Evolutionary conservation across 2,113 vertebrate species (phyloP), one percentile per base, ranked within the genome.

Genomic region (Chloropsis cyanopogon): DNA sequence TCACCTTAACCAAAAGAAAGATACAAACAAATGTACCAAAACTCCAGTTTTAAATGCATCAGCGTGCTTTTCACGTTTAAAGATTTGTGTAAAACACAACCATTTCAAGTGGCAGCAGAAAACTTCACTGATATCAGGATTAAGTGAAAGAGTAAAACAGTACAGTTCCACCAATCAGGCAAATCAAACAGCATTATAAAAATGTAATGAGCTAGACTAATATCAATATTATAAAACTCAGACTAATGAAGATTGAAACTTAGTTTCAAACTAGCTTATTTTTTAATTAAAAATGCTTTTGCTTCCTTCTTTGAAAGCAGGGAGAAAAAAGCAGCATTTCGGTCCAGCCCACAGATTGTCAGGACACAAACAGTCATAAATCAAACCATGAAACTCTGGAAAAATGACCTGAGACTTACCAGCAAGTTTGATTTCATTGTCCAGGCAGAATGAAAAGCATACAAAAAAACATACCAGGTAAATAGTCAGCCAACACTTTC

Each of bases 361-460:
- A 69, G 24, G 29, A 69, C 21, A 90, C 50, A 90, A 94, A 35
- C 25, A 84, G 44, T 33, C 33, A 35, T 56, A 85, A 93, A 79
- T 76, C 81, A 79, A 65, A 87, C 23, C 42, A 82, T 1, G 10
- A 57, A 93, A 90, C 26, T 41, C 49, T 23, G 15, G 63, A 87
- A 82, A 83, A 81, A 64, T 0, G 0, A 76, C 14, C 7, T 29
- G 39, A 88, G 20, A 86, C 52, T 92, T 70, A 86, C 33, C 86
- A 92, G 41, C 15, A 75, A 87, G 26, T 42, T 81, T 47, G 71
- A 33, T 86, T 90, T 93, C 63, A 92, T 23, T 66, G 47, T 88
- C 82, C 90, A 83, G 78, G 75, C 26, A 75, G 79, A 90, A 94
- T 52, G 54, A 93, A 95, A 95, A 2, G 1, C 75, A 93, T 95